These are phyloP conservation scores for Callopanchax toddi DNA, from an alignment of 2,113 vertebrate species.

Conservation along the genomic window DNA sequence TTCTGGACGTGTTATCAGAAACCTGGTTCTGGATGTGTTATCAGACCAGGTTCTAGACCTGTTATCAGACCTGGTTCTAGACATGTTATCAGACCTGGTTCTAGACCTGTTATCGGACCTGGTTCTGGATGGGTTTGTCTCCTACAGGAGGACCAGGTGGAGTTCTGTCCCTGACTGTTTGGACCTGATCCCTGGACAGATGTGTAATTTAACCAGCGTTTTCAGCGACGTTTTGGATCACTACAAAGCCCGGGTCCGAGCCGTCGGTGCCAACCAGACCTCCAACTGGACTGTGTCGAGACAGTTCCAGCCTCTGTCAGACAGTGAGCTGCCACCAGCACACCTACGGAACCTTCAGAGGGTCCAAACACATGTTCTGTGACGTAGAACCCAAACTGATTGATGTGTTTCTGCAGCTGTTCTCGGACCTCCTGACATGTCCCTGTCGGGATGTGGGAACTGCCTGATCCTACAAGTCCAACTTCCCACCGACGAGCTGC, in stretches of 20 bases:
- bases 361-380: background rate
- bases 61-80: no score
- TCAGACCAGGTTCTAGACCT: no score
- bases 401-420: conserved; percentile 50
- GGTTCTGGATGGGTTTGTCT: no score
- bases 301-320: conserved; percentile 59
- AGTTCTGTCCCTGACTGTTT: conserved; percentile 43
- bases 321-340: conserved; percentile 60
- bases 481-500: background rate
- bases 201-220: conserved; percentile 59
- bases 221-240: conserved; percentile 17
- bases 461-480: conserved; percentile 67
- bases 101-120: no score
- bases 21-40: no score
- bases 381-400: background rate
- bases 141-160: conserved; percentile 53
- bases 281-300: conserved; percentile 59
- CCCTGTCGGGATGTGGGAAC: conserved; percentile 70
- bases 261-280: conserved; percentile 26
- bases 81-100: no score
- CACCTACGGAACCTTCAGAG: no score
- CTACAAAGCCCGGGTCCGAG: conserved; percentile 59
- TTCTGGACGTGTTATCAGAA: no score
- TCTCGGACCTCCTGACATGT: conserved; percentile 61
- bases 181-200: conserved; percentile 39